phyloP scores from a whole-genome alignment of 2,797 vertebrate genomes.

The Coregonus suidteri region DNA sequence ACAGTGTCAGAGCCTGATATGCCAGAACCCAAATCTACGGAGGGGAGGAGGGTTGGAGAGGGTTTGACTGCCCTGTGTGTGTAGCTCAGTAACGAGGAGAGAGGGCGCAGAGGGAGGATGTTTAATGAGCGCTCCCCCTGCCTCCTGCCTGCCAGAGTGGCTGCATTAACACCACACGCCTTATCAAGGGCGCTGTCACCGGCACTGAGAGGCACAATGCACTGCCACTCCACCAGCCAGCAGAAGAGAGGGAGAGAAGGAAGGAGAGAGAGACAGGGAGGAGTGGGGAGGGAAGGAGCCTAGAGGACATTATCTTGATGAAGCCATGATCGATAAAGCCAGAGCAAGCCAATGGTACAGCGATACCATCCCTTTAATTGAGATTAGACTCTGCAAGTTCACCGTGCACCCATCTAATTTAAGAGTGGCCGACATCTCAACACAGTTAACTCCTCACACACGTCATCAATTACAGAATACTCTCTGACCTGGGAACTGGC shows the following conservation, averaged over 20 bases:
- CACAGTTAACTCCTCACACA: constrained; percentile 56
- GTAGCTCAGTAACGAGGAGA: background rate
- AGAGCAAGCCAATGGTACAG: constrained; percentile 66
- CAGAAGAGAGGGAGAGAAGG: constrained; percentile 12
- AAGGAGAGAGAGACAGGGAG: background rate
- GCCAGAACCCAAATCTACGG: background rate
- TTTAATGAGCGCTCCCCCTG: constrained; percentile 46
- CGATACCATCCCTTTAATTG: constrained; percentile 67
- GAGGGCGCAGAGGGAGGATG: constrained; percentile 18
- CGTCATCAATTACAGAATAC: constrained; percentile 52
- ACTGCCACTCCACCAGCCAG: background rate
- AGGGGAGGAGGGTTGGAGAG: constrained; percentile 8
- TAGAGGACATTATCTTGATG: constrained; percentile 76
- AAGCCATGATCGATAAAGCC: constrained; percentile 63
- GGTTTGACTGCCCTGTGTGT: background rate
- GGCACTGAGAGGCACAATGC: background rate
- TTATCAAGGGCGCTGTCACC: constrained; percentile 66
- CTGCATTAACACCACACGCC: constrained; percentile 60
- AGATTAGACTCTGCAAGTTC: constrained; percentile 65
- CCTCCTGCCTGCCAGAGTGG: constrained; percentile 58
- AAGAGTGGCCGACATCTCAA: constrained; percentile 44
- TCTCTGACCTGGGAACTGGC: constrained; percentile 61
- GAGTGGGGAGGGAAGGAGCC: constrained; percentile 21
- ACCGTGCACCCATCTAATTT: constrained; percentile 65
- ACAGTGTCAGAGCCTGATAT: background rate